A percentile compares a stretch with the other conserved stretches of the same genome.
Conservation (phyloP, 2,797 vertebrate species). For the Diplodus puntazzo region DNA sequence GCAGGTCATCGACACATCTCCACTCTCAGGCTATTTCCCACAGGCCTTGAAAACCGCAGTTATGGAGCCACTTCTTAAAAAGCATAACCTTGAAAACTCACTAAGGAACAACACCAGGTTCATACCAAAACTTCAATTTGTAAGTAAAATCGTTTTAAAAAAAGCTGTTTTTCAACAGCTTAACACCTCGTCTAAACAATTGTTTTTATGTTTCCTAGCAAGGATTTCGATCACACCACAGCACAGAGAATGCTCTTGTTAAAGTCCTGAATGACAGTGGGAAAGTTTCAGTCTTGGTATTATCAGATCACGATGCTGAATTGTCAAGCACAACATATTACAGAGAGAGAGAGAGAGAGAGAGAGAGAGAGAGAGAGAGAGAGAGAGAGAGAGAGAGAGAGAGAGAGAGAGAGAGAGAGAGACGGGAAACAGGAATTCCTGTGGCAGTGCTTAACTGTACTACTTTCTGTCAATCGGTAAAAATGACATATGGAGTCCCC, state of each 20-base stretch:
- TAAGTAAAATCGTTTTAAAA: not conserved
- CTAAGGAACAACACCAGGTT: not conserved
- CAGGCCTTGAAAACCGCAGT: not conserved
- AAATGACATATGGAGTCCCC: no score
- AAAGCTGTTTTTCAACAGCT: not conserved
- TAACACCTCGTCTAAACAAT: not conserved
- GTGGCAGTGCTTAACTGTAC: no score
- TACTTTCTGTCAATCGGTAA: no score
- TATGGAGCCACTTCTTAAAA: no score
- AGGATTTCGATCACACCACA: not conserved
- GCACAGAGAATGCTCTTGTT: not conserved
- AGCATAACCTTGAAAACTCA: no score
- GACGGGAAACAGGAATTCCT: no score
- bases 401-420: not conserved
- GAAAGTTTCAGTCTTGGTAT: not conserved
- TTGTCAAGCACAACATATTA: not conserved
- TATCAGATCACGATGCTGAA: not conserved
- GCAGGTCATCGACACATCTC: no score
- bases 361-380: no score
- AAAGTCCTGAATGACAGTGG: not conserved
- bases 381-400: not conserved
- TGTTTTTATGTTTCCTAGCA: constrained; percentile 1
- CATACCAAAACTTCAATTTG: not conserved
- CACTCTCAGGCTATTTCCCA: not conserved
- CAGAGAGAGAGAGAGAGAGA: not conserved